These are phyloP conservation scores for Oreotragus oreotragus DNA, from an alignment of 2,113 vertebrate species.

Conservation along the genomic window DNA sequence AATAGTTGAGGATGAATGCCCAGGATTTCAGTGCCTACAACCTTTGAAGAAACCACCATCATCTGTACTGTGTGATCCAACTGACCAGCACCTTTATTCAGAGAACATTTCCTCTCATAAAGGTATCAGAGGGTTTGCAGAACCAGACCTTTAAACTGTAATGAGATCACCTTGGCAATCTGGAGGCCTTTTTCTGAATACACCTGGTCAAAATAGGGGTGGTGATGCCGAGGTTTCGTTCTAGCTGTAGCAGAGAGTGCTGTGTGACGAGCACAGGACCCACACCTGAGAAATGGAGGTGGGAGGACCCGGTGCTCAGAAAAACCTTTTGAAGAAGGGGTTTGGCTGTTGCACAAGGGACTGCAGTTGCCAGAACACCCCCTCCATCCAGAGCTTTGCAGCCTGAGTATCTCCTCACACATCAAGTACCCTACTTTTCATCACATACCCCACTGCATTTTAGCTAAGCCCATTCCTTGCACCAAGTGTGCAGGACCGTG, in stretches of 20 bases:
- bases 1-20: neutral
- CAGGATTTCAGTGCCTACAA: neutral
- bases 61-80: neutral
- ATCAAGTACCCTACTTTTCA: neutral
- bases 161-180: neutral
- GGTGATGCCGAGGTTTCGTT: neutral
- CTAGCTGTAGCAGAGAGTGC: neutral
- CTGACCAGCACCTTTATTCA: neutral
- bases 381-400: neutral
- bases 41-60: neutral
- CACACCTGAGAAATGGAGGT: neutral
- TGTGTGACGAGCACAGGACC: neutral
- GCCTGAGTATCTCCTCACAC: neutral
- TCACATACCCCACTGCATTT: conserved; percentile 17
- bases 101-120: neutral
- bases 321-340: neutral
- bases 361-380: neutral
- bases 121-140: neutral
- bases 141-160: neutral
- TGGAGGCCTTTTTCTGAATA: neutral
- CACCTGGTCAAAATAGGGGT: neutral
- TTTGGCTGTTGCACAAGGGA: neutral
- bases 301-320: neutral
- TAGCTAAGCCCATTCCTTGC: neutral
- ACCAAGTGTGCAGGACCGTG: conserved; percentile 34